Base-by-base conservation (phyloP, 2,113 vertebrate species). In the Prionailurus bengalensis region DNA sequence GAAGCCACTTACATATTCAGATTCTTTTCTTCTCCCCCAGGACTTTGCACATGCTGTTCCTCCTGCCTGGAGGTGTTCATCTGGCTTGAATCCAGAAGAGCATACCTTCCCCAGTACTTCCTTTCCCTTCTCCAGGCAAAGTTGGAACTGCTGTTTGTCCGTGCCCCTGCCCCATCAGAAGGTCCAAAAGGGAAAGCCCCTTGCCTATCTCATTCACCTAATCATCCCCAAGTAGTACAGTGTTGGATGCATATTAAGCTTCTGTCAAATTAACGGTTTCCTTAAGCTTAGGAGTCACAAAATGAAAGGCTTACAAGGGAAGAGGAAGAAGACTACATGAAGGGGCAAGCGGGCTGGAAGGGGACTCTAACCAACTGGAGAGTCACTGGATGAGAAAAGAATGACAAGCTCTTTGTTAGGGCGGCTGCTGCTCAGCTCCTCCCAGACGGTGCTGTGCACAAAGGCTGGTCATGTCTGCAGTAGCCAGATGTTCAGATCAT, bases 211-310 rank as follows among this genome's bases (percentile, higher is more conserved):
- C 66, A 58, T 65, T 95, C 19, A 71, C 23, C 70, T 65, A 33
- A 29, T 42, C 55, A 42, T 25, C 55, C 68, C 39, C 70, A 51
- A 74, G 39, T 1, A 84, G 29, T 4, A 84, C 2, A 31, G 61
- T 61, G 48, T 14, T 81, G 31, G 36, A 36, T 42, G 88, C 2
- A 73, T 45, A 89, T 11, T 19, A 63, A 89, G 66, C 23, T 58
- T 55, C 11, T 45, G 23, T 29, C 17, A 45, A 65, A 6, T 86
- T 5, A 91, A 81, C 5, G 31, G n/a, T 81, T 84, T 87, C 76
- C 45, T 86, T 87, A 51, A 82, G n/a, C 48, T 91, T 25, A 74
- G 45, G 12, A 51, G 39, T 70, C 87, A 96, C 19, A 86, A 93
- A 89, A 27, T n/a, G 42, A 96, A 86, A 86, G 61, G 58, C 17